These are phyloP conservation scores for Platycheirus albimanus DNA, from an alignment of 2,888 invertebrate genomes.

Conservation along the genomic window DNA sequence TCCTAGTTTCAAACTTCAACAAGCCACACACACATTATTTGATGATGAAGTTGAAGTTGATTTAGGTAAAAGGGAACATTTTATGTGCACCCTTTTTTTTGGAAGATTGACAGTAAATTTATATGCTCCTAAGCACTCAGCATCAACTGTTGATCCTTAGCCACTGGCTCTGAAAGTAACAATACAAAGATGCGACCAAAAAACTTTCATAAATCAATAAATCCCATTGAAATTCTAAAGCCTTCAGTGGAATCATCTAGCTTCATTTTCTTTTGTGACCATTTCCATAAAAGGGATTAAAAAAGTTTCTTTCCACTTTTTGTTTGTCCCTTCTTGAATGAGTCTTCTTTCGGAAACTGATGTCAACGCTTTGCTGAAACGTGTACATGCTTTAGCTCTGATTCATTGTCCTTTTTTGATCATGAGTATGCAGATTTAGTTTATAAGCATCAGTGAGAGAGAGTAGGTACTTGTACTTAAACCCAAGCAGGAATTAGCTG, in stretches of 20 bases:
- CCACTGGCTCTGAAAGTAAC: slow-evolving; percentile 6
- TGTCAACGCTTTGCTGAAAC: slow-evolving; percentile 41
- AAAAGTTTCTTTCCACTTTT: slow-evolving; percentile 45
- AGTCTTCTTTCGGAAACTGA: slow-evolving; percentile 38
- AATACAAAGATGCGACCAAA: background rate
- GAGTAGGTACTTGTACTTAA: no score
- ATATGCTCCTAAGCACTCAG: background rate
- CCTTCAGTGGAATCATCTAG: background rate
- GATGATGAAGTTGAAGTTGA: slow-evolving; percentile 6
- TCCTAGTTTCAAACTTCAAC: no score
- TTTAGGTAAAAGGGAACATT: background rate
- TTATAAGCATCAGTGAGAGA: slow-evolving; percentile 22
- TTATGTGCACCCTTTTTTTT: background rate
- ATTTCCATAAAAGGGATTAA: slow-evolving; percentile 52
- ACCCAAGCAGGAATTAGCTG: slow-evolving; percentile 53
- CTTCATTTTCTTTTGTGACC: slow-evolving; percentile 5
- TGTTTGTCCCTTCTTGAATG: no score
- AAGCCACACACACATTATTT: background rate
- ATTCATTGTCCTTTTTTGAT: slow-evolving; percentile 63
- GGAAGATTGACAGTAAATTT: background rate
- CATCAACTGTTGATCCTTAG: slow-evolving; percentile 34
- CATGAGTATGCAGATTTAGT: slow-evolving; percentile 57
- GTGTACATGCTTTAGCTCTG: slow-evolving; percentile 53
- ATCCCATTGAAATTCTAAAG: slow-evolving; percentile 2
- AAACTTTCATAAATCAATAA: slow-evolving; percentile 42